phyloP scores from a whole-genome alignment of 2,888 invertebrate genomes.

The Diarsia mendica region DNA sequence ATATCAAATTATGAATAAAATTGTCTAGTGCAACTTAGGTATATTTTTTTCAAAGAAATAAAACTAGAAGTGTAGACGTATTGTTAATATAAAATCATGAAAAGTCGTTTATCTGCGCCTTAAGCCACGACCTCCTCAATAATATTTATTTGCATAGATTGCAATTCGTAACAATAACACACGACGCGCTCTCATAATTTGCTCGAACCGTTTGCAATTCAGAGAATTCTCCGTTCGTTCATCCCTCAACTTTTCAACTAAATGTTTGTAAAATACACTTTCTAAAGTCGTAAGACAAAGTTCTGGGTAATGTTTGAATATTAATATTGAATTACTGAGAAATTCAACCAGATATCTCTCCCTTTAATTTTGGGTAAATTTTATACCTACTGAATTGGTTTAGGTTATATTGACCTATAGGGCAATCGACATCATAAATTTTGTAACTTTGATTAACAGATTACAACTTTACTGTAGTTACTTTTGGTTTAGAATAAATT shows the following conservation, averaged over 20 bases:
- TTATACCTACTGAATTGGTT: constrained; percentile 38
- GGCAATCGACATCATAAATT: constrained; percentile 30
- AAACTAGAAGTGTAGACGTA: too few species aligned
- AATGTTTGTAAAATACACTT: constrained; percentile 53
- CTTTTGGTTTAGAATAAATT: background rate
- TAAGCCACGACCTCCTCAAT: too few species aligned
- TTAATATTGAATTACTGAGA: constrained; percentile 52
- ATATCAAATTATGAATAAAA: too few species aligned
- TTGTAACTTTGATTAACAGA: constrained; percentile 12
- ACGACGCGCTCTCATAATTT: background rate
- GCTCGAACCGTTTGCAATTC: background rate
- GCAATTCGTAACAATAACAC: too few species aligned
- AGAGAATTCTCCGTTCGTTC: constrained; percentile 31
- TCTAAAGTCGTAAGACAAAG: constrained; percentile 52
- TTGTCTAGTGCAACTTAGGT: too few species aligned
- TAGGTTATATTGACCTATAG: constrained; percentile 34
- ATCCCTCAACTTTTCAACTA: constrained; percentile 29
- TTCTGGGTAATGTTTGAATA: constrained; percentile 52
- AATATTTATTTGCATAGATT: too few species aligned
- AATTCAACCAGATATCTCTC: constrained; percentile 35
- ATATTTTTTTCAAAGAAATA: too few species aligned
- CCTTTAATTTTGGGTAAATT: constrained; percentile 37
- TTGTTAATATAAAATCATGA: too few species aligned
- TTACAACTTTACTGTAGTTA: background rate
- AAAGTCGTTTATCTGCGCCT: too few species aligned